Percentiles rank a stretch among this genome's conserved stretches.
phyloP scores from a whole-genome alignment of 2,113 vertebrate genomes.

The Dryoscopus gambensis region DNA sequence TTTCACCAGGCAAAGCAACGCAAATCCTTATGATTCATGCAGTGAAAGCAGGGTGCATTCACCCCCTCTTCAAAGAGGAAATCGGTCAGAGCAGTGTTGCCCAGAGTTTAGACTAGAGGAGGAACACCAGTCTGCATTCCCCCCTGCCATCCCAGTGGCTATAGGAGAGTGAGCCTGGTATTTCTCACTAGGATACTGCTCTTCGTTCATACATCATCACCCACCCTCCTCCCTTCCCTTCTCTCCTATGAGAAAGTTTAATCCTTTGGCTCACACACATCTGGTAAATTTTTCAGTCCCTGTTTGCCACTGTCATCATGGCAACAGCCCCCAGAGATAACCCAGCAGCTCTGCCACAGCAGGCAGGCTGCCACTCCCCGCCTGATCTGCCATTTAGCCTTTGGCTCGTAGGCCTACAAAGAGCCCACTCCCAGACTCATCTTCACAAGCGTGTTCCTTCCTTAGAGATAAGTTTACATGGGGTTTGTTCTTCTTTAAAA shows the following conservation, averaged over 20 bases:
- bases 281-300: slow-evolving; percentile 38
- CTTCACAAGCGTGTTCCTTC: background rate
- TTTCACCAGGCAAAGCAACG: background rate
- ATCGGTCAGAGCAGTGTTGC: background rate
- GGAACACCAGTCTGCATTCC: background rate
- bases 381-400: background rate
- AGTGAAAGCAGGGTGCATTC: background rate
- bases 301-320: slow-evolving; percentile 6
- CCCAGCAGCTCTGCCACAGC: background rate
- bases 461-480: background rate
- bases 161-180: background rate
- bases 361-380: background rate
- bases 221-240: background rate
- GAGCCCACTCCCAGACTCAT: background rate
- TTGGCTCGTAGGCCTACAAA: background rate
- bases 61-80: background rate
- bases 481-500: background rate
- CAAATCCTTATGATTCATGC: background rate
- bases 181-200: slow-evolving; percentile 17
- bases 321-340: slow-evolving; percentile 25
- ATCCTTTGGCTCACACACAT: background rate
- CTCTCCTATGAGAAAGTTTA: slow-evolving; percentile 17
- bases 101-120: background rate
- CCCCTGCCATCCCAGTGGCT: background rate
- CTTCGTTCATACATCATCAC: background rate